Conservation (phyloP, 2,888 invertebrate species). For the Mythimna impura region DNA sequence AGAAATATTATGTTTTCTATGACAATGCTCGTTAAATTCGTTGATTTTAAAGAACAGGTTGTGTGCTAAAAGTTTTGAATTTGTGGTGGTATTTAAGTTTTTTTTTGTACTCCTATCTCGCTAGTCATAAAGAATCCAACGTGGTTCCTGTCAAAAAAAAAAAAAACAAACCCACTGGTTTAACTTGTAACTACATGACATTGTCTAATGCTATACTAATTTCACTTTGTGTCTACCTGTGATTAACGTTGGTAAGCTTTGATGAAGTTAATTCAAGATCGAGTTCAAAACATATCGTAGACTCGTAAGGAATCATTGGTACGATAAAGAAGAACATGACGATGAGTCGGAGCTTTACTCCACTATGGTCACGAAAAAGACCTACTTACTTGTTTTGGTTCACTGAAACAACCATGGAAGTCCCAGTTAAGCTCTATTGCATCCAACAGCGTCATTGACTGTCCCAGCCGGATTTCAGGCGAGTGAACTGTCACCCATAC, state of each 20-base stretch:
- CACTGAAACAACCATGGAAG: conserved; percentile 79
- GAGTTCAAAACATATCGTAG: neutral
- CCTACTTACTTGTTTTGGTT: conserved; percentile 80
- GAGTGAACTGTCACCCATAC: conserved; percentile 88
- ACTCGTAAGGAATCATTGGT: neutral
- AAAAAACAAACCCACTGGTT: too few species aligned
- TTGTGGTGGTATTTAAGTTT: too few species aligned
- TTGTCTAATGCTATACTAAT: neutral
- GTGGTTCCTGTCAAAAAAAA: neutral
- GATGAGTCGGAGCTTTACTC: neutral
- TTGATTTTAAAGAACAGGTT: too few species aligned
- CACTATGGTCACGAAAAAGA: neutral
- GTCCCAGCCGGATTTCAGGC: conserved; percentile 73
- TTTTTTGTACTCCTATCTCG: too few species aligned
- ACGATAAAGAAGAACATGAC: neutral
- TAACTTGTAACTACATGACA: too few species aligned
- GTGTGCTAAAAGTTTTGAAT: too few species aligned
- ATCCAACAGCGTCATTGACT: conserved; percentile 73
- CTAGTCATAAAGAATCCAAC: neutral
- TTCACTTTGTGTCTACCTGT: neutral
- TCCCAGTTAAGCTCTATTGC: conserved; percentile 89
- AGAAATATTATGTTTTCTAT: too few species aligned
- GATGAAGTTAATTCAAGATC: neutral
- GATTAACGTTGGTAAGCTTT: too few species aligned
- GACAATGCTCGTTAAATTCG: too few species aligned